Evolutionary conservation across 2,888 invertebrate genomes (phyloP), one percentile per base, ranked within the genome.

Genomic region (Acronicta aceris): DNA sequence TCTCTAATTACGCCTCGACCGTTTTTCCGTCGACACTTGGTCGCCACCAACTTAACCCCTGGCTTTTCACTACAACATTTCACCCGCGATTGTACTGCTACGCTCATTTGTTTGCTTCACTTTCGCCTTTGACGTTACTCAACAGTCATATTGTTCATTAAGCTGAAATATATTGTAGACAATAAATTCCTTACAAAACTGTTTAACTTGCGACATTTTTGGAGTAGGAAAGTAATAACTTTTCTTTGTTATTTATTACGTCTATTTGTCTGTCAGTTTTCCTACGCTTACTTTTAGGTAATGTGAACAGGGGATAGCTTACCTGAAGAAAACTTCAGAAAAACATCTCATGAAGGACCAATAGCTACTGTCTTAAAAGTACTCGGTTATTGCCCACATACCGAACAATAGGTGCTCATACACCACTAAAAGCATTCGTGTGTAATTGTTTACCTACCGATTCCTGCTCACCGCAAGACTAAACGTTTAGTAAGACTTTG

Each of bases 11-110:
- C 91, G 87, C 85, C 79, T 89, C 87, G 81, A 86, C 87, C 84
- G 88, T 93, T 93, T 38, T 92, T 91, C 92, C 92, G 90, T 93
- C 89, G 91, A 89, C 91, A 91, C 91, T 91, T 83, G 85, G 81
- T 82, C 81, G 82, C 85, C 88, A 84, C 84, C 77, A 82, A 83
- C 81, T 89, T 92, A 92, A 93, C 93, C 93, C 90, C 86, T 91
- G 88, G 88, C 89, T 91, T 91, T 92, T 89, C 89, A 86, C 90
- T 87, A 82, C 81, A 82, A 87, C 86, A 87, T 91, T 90, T 90
- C 89, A 90, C 89, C 91, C 84, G 88, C 82, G 78, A 84, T 84
- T 84, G 82, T 85, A 81, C 76, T 77, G 85, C 77, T 76, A 83
- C 84, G 86, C 77, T 88, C 81, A 85, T 88, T 89, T 82, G 81